A percentile compares a stretch with the other conserved stretches of the same genome.
phyloP scores from a whole-genome alignment of 92 coral and sea anemone species.

The Phenganax marumi region DNA sequence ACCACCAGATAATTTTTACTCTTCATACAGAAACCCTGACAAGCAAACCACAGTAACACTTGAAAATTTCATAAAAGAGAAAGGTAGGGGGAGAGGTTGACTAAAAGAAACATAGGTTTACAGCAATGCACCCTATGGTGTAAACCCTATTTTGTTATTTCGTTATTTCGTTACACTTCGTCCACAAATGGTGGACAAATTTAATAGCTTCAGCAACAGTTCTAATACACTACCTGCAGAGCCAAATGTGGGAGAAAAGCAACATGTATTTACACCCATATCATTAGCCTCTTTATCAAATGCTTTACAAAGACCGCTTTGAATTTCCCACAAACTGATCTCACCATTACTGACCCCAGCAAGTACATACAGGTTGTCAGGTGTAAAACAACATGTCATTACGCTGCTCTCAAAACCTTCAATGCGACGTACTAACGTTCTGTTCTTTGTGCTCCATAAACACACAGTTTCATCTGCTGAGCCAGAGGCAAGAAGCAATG shows the following conservation, averaged over 20 bases:
- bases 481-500: slow-evolving; percentile 83
- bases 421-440: slow-evolving; percentile 68
- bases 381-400: slow-evolving; percentile 82
- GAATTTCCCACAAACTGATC: slow-evolving; percentile 79
- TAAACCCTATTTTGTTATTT: no score
- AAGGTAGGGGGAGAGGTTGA: no score
- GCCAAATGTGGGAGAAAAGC: slow-evolving; percentile 91
- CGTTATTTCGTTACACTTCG: no score
- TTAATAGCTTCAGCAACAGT: no score
- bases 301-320: slow-evolving; percentile 71
- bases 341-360: slow-evolving; percentile 90
- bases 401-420: slow-evolving; percentile 91
- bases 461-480: slow-evolving; percentile 95
- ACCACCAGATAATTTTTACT: no score
- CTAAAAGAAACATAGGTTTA: background rate
- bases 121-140: background rate
- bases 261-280: slow-evolving; percentile 84
- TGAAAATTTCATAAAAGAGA: no score
- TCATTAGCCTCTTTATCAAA: slow-evolving; percentile 86
- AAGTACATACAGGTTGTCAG: slow-evolving; percentile 83
- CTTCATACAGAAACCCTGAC: no score
- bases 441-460: slow-evolving; percentile 83
- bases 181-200: background rate
- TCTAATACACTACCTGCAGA: slow-evolving; percentile 78
- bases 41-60: no score